phyloP scores from a whole-genome alignment of 2,888 invertebrate genomes.

The Creontiades dilutus region DNA sequence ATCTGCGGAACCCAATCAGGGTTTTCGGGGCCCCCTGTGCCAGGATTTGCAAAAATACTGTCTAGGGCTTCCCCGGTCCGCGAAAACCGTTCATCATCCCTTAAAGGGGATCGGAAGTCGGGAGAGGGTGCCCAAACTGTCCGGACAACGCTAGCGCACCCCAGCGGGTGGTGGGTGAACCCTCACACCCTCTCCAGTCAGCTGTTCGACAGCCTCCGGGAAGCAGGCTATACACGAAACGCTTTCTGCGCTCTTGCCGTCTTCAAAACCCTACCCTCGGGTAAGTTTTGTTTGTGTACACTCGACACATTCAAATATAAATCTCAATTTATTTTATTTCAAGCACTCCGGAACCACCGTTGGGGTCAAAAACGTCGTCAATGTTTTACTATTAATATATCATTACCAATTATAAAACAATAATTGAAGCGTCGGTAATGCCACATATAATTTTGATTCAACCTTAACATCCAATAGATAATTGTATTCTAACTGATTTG shows the following conservation, averaged over 20 bases:
- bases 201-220: conserved; percentile 72
- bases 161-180: conserved; percentile 58
- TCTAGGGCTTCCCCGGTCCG: neutral
- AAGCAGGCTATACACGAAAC: conserved; percentile 64
- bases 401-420: too few relatives aligned
- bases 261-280: conserved; percentile 66
- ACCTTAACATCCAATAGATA: too few relatives aligned
- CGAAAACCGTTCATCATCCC: conserved; percentile 3
- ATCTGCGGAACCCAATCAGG: neutral
- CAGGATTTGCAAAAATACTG: neutral
- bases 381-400: too few relatives aligned
- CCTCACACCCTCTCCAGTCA: conserved; percentile 64
- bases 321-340: too few relatives aligned
- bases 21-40: neutral
- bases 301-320: neutral
- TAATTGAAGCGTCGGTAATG: too few relatives aligned
- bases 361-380: too few relatives aligned
- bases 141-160: conserved; percentile 43
- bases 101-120: neutral
- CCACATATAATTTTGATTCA: too few relatives aligned
- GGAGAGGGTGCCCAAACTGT: conserved; percentile 29
- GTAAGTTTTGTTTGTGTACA: conserved; percentile 22
- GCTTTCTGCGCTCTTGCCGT: conserved; percentile 64
- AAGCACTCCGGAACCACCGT: too few relatives aligned
- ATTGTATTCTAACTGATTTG: too few relatives aligned